phyloP scores from a whole-genome alignment of 2,888 invertebrate species.

The Cetonia aurata region DNA sequence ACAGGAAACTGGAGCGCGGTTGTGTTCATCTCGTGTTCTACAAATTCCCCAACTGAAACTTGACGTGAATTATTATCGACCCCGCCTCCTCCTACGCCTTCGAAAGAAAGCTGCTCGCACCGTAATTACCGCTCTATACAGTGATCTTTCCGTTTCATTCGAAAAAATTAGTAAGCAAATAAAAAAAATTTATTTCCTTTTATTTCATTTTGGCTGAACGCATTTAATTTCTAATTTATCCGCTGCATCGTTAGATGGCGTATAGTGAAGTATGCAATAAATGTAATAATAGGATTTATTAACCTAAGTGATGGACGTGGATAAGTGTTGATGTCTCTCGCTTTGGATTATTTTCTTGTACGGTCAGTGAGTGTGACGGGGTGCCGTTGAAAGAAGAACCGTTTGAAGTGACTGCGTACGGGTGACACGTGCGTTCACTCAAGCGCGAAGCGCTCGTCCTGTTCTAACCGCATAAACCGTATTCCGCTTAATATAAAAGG shows the following conservation, averaged over 20 bases:
- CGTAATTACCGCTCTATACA: neutral
- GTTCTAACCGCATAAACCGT: slow-evolving; percentile 17
- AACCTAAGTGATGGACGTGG: slow-evolving; percentile 8
- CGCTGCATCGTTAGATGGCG: no score
- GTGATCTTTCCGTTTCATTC: slow-evolving; percentile 1
- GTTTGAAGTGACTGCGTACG: slow-evolving; percentile 51
- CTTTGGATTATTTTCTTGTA: slow-evolving; percentile 50
- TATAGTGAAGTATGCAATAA: neutral
- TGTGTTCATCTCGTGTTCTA: slow-evolving; percentile 41
- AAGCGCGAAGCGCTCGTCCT: slow-evolving; percentile 43
- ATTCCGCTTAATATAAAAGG: neutral
- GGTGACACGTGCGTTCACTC: slow-evolving; percentile 51
- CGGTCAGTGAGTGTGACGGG: slow-evolving; percentile 56
- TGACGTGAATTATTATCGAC: slow-evolving; percentile 33
- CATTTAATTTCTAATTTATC: slow-evolving; percentile 1
- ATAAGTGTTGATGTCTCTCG: slow-evolving; percentile 25
- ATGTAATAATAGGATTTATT: slow-evolving; percentile 19
- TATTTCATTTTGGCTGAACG: neutral
- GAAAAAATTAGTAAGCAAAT: neutral
- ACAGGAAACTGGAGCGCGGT: slow-evolving; percentile 53
- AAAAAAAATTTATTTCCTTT: neutral
- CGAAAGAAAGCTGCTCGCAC: neutral
- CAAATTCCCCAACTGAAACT: slow-evolving; percentile 21
- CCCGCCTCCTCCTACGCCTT: slow-evolving; percentile 9
- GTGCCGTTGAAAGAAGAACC: slow-evolving; percentile 54